These are phyloP conservation scores for Yoshiicerus persimilis DNA, from an alignment of 1,140 invertebrate genomes.

Conservation along the genomic window DNA sequence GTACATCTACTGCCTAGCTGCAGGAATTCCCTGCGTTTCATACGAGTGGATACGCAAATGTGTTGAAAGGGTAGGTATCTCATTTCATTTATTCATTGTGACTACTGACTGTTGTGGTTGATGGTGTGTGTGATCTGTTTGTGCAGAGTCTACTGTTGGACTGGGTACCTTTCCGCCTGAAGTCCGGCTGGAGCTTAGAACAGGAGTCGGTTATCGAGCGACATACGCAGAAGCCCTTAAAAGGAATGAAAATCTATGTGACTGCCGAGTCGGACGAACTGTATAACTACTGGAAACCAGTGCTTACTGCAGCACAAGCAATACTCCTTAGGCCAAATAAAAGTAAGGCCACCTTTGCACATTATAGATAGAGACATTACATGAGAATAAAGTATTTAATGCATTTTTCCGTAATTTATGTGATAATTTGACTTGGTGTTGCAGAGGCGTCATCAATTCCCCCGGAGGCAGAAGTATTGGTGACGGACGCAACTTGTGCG, in stretches of 20 bases:
- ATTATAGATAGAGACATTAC: not conserved
- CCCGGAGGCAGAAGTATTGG: constrained; percentile 35
- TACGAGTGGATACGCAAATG: constrained; percentile 38
- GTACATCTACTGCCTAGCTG: constrained; percentile 44
- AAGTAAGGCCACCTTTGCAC: constrained; percentile 9
- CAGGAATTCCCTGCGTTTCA: constrained; percentile 43
- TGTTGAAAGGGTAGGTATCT: constrained; percentile 24
- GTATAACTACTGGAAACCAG: constrained; percentile 49
- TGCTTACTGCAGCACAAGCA: constrained; percentile 43
- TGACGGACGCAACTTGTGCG: constrained; percentile 35
- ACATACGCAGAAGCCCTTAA: constrained; percentile 31
- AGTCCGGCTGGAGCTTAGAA: constrained; percentile 35
- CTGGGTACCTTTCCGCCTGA: not conserved
- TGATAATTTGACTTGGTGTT: not conserved
- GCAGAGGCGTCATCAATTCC: constrained; percentile 18
- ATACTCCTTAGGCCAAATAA: constrained; percentile 35
- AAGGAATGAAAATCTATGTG: constrained; percentile 43
- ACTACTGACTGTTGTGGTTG: not conserved
- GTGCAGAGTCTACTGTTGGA: not conserved
- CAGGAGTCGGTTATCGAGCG: not conserved
- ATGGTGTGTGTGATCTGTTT: not conserved
- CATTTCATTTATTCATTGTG: not conserved
- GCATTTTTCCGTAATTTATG: too few species aligned
- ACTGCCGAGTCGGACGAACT: constrained; percentile 40
- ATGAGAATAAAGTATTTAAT: not conserved